Conservation (phyloP, 1,140 invertebrate species). For the Copidosoma floridanum region DNA sequence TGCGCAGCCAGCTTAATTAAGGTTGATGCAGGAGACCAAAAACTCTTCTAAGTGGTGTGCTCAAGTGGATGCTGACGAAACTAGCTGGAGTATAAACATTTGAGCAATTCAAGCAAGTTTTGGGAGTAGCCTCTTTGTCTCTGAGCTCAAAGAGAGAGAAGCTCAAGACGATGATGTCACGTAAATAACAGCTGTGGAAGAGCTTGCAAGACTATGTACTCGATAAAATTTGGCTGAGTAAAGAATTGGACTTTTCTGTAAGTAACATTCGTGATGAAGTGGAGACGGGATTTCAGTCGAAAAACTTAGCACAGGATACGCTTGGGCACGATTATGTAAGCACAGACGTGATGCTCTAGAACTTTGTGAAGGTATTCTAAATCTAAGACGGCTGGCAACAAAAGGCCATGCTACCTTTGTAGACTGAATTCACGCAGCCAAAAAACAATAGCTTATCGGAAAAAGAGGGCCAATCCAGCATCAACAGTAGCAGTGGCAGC, state of each 20-base stretch:
- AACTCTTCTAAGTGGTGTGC: conserved; percentile 6
- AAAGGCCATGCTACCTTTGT: too few relatives aligned
- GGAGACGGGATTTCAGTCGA: conserved; percentile 5
- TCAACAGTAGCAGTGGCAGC: too few relatives aligned
- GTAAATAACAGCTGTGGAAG: not conserved
- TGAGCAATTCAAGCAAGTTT: not conserved
- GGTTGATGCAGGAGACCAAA: too few relatives aligned
- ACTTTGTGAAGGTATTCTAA: not conserved
- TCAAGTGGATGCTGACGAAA: conserved; percentile 24
- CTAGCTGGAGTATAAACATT: not conserved
- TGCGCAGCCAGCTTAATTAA: too few relatives aligned
- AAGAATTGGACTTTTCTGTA: not conserved
- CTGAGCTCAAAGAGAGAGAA: not conserved
- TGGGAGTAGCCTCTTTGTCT: conserved; percentile 8
- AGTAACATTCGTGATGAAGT: conserved; percentile 17
- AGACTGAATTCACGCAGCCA: too few relatives aligned
- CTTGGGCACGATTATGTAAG: not conserved
- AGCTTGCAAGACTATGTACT: conserved; percentile 13
- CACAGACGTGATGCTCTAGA: not conserved
- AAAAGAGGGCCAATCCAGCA: not conserved
- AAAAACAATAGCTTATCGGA: not conserved
- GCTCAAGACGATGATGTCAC: conserved; percentile 4
- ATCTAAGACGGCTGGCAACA: too few relatives aligned
- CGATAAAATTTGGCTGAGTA: conserved; percentile 23
- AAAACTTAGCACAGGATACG: conserved; percentile 1